Evolutionary conservation across 2,797 vertebrate species (phyloP).

Genomic region (Hippopotamyrus pictus): DNA sequence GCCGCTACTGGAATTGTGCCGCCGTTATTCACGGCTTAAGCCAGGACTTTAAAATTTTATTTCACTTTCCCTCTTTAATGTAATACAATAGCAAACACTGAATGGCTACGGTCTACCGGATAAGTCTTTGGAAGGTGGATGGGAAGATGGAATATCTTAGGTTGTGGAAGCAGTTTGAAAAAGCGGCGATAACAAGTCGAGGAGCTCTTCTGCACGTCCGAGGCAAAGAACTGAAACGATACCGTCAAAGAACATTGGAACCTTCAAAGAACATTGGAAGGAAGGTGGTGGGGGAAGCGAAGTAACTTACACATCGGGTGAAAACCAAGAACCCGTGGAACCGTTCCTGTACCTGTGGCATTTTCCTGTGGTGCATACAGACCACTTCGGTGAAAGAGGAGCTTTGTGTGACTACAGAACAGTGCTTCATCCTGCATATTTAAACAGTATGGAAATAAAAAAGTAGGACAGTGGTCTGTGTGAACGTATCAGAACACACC

Average conservation of each 20-base stretch:
- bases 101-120: neutral
- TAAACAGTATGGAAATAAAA: constrained; percentile 21
- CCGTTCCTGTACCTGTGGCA: constrained; percentile 3
- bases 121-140: neutral
- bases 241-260: neutral
- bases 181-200: neutral
- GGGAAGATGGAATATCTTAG: neutral
- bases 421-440: constrained; percentile 24
- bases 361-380: neutral
- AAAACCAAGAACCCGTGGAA: neutral
- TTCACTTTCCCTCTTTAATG: neutral
- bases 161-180: neutral
- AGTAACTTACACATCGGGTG: neutral
- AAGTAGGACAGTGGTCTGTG: neutral
- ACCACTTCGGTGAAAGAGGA: neutral
- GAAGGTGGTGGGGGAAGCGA: neutral
- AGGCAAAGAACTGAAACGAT: neutral
- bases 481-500: neutral
- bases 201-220: neutral
- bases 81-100: neutral
- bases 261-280: neutral
- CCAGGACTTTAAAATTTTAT: neutral
- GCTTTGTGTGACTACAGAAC: constrained; percentile 36
- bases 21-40: neutral
- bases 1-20: neutral